A percentile compares a stretch with the other conserved stretches of the same genome.
Conservation (phyloP, 2,113 vertebrate species). For the Cygnus atratus region DNA sequence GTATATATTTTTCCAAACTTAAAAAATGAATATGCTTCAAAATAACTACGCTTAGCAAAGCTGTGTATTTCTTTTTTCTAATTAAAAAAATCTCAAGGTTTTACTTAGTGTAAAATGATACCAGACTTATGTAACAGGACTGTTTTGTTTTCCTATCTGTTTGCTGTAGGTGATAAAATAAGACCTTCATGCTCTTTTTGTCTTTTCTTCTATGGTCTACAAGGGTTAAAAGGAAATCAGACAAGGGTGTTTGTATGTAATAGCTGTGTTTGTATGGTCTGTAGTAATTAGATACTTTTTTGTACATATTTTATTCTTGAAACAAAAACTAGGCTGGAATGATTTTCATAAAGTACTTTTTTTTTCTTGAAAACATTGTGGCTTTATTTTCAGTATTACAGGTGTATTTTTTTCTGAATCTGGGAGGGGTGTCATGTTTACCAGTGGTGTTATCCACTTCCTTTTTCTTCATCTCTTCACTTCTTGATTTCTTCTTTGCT, state of each 20-base stretch:
- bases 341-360: background rate
- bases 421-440: background rate
- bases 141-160: background rate
- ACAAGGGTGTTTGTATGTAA: background rate
- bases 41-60: background rate
- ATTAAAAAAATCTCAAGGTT: background rate
- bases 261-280: background rate
- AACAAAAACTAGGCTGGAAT: background rate
- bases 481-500: background rate
- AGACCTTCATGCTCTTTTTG: background rate
- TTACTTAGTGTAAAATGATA: background rate
- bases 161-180: background rate
- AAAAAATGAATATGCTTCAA: background rate
- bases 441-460: fast-evolving
- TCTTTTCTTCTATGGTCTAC: background rate
- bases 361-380: background rate
- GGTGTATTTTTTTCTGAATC: background rate
- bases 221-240: background rate
- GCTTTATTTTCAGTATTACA: background rate
- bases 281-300: background rate
- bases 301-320: background rate
- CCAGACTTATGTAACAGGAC: background rate
- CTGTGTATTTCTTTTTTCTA: background rate
- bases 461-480: background rate
- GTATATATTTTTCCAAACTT: background rate